A percentile compares a stretch with the other conserved stretches of the same genome.
phyloP scores from a whole-genome alignment of 2,797 vertebrate species.

The Myotis planiceps region DNA sequence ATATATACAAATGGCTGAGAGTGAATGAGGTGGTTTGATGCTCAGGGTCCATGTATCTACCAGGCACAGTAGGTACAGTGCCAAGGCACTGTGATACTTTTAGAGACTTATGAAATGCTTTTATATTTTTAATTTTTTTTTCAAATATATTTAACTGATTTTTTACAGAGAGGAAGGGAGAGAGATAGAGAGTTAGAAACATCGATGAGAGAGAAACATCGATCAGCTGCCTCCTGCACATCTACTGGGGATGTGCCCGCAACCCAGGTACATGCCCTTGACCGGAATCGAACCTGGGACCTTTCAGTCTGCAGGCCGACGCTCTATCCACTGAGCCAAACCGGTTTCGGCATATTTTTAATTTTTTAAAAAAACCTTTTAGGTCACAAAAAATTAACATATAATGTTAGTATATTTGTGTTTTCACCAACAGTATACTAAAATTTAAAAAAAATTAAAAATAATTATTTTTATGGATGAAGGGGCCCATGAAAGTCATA shows the following conservation, averaged over 20 bases:
- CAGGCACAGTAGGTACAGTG: not conserved
- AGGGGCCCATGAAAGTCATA: not conserved
- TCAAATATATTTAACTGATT: too few relatives aligned
- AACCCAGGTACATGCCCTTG: too few relatives aligned
- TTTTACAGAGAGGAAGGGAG: too few relatives aligned
- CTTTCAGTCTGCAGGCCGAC: too few relatives aligned
- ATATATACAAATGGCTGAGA: not conserved
- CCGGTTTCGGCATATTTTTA: too few relatives aligned
- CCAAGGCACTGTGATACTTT: not conserved
- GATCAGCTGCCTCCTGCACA: too few relatives aligned
- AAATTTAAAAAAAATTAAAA: not conserved
- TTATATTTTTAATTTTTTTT: not conserved
- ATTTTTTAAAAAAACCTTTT: not conserved
- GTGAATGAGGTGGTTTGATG: not conserved
- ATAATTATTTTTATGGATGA: not conserved
- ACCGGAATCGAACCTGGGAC: too few relatives aligned
- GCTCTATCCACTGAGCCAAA: too few relatives aligned
- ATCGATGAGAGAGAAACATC: too few relatives aligned
- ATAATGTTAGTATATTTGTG: not conserved
- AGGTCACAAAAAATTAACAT: not conserved
- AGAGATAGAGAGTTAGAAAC: too few relatives aligned
- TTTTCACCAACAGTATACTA: not conserved
- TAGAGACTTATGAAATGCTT: not conserved
- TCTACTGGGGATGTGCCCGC: too few relatives aligned
- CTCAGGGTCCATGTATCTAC: not conserved